A percentile compares a stretch with the other conserved stretches of the same genome.
These are phyloP conservation scores for Pedetes capensis DNA, from an alignment of 2,113 vertebrate species.

Conservation along the genomic window DNA sequence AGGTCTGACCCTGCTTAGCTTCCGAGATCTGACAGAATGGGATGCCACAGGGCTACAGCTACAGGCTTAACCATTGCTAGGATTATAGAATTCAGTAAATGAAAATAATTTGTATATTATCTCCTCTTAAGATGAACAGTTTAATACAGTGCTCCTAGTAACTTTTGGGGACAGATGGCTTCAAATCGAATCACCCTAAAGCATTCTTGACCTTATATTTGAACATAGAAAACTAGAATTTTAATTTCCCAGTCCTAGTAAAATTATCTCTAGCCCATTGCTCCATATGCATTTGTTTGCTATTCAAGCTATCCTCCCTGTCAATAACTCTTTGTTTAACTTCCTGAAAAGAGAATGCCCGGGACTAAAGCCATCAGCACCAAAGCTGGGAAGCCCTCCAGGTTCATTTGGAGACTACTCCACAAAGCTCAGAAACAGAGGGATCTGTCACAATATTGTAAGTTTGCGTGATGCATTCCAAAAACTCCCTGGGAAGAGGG, in stretches of 20 bases:
- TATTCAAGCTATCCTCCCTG: not conserved
- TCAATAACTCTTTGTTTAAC: not conserved
- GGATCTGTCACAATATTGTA: not conserved
- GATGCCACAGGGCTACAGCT: too few relatives aligned
- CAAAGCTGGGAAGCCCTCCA: constrained; percentile 61
- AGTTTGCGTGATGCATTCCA: not conserved
- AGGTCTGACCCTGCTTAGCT: too few relatives aligned
- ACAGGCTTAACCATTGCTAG: too few relatives aligned
- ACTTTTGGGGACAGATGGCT: not conserved
- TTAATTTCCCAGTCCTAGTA: constrained; percentile 13
- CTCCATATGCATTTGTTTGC: not conserved
- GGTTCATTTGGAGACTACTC: constrained; percentile 31
- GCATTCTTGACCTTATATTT: not conserved
- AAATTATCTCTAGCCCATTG: not conserved
- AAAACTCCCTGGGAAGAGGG: constrained; percentile 36
- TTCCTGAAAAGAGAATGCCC: not conserved
- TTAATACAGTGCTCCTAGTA: not conserved
- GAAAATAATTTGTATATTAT: not conserved
- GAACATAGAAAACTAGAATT: not conserved
- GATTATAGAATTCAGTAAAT: not conserved
- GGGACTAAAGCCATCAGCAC: not conserved
- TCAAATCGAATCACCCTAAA: not conserved
- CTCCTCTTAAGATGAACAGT: too few relatives aligned
- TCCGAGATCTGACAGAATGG: too few relatives aligned
- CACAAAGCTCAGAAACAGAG: not conserved